Base-by-base conservation (phyloP, 2,888 invertebrate species). In the Xestia c-nigrum region DNA sequence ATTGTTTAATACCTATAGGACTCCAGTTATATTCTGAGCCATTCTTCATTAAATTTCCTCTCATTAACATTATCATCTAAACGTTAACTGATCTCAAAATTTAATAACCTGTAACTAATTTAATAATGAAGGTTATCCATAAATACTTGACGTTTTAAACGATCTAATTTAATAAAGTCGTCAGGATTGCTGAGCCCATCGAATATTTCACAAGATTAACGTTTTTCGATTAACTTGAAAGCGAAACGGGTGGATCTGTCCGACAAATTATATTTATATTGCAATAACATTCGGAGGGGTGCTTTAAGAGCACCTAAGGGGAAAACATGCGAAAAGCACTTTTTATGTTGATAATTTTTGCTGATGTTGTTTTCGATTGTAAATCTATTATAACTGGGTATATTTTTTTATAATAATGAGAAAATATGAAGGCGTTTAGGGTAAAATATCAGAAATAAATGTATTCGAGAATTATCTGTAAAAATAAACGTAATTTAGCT, bases 171-270 rank as follows among this genome's bases (percentile, higher is more conserved):
- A 83, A 85, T 85, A 76, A 79, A 79, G 66, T 74, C 66, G 57
- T 71, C 74, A 46, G 72, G 70, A 46, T 72, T 68, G 72, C 73
- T 71, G 67, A 40, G 68, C 47, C 61, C 74, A 78, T 83, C 46
- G 72, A 78, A 79, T 78, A 78, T 83, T 66, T 85, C 79, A 83
- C 66, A 85, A 78, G 83, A 87, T 87, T 88, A 87, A 88, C 83
- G 78, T 88, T 87, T 86, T 87, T 85, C 83, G 74, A 87, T 88
- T 85, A 87, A 82, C 64, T 83, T 80, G 75, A 47, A 50, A 81
- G 69, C 63, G 75, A 78, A 79, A 19, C 66, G 61, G 77, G 77
- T n/a, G 77, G 81, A 66, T 70, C 79, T 68, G 63, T 50, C 77
- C 52, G 77, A 78, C 77, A 69, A 88, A 87, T 87, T 87, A 80